phyloP scores from a whole-genome alignment of 2,113 vertebrate genomes.

The Scopus umbretta region DNA sequence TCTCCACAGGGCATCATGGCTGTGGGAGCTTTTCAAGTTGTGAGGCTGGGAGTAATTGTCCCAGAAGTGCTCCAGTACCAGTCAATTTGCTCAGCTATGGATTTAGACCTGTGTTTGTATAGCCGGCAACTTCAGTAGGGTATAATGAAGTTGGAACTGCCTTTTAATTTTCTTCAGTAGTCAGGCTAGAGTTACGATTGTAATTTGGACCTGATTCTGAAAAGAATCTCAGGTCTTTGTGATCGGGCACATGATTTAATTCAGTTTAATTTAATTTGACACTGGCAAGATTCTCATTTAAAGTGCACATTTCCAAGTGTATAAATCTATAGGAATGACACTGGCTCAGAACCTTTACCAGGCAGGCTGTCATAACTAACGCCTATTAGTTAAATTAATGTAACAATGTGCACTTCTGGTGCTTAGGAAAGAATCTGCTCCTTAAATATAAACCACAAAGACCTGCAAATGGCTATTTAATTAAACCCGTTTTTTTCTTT shows the following conservation, averaged over 20 bases:
- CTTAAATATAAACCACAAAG: constrained; percentile 64
- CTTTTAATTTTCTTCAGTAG: constrained; percentile 62
- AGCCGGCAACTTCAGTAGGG: constrained; percentile 4
- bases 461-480: constrained; percentile 62
- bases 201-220: constrained; percentile 56
- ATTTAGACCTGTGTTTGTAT: not conserved
- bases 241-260: constrained; percentile 47
- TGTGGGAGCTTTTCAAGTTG: not conserved
- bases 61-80: not conserved
- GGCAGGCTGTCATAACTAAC: constrained; percentile 58
- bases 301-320: constrained; percentile 27
- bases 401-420: constrained; percentile 30
- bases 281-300: constrained; percentile 30
- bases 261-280: constrained; percentile 56
- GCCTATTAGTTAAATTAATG: constrained; percentile 61
- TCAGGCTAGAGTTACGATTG: constrained; percentile 17
- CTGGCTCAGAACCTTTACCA: constrained; percentile 53
- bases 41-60: not conserved
- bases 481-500: constrained; percentile 52
- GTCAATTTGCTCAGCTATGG: not conserved
- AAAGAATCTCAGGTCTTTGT: constrained; percentile 41
- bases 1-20: rapidly evolving
- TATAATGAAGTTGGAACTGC: constrained; percentile 40
- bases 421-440: constrained; percentile 49
- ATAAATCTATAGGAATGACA: constrained; percentile 59